These are phyloP conservation scores for Diacarnus erythraeanus DNA, from an alignment of 37 sponge, comb jelly and placozoan species.

Conservation along the genomic window DNA sequence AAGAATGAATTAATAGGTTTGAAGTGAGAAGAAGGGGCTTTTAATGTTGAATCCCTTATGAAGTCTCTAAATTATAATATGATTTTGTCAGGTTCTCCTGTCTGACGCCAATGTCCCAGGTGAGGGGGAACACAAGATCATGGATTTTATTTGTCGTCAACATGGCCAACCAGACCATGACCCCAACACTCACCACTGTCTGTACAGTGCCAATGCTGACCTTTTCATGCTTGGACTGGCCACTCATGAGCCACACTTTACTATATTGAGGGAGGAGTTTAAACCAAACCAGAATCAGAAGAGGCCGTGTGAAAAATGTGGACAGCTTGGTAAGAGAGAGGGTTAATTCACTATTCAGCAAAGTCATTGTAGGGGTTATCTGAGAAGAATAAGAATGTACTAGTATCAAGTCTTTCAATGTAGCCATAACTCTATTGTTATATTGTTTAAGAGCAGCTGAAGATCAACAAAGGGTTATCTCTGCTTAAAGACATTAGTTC, in stretches of 20 bases:
- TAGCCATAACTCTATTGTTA: too few species aligned
- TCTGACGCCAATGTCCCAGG: conserved; percentile 99
- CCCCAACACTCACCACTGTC: conserved; percentile 96
- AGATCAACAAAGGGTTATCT: too few species aligned
- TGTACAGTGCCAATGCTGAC: conserved; percentile 99
- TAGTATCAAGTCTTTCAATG: too few species aligned
- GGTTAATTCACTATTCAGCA: too few species aligned
- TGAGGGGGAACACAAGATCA: conserved; percentile 99
- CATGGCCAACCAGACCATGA: conserved; percentile 81
- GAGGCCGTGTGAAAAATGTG: conserved; percentile 95
- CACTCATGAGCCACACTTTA: conserved; percentile 99
- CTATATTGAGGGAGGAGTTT: conserved; percentile 98
- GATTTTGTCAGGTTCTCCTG: conserved; percentile 91
- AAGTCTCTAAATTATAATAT: too few species aligned
- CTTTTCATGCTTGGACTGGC: conserved; percentile 98
- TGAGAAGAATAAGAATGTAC: too few species aligned
- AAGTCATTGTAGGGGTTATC: too few species aligned
- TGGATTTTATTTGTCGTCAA: conserved; percentile 97
- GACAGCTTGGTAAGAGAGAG: conserved; percentile 82
- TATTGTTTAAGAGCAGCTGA: too few species aligned
- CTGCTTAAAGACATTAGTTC: too few species aligned
- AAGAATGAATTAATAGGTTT: too few species aligned
- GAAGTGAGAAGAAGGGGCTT: too few species aligned
- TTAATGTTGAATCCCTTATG: too few species aligned
- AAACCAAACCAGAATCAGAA: conserved; percentile 71